phyloP scores from a whole-genome alignment of 2,797 vertebrate genomes.

The Cercopithecus diana region DNA sequence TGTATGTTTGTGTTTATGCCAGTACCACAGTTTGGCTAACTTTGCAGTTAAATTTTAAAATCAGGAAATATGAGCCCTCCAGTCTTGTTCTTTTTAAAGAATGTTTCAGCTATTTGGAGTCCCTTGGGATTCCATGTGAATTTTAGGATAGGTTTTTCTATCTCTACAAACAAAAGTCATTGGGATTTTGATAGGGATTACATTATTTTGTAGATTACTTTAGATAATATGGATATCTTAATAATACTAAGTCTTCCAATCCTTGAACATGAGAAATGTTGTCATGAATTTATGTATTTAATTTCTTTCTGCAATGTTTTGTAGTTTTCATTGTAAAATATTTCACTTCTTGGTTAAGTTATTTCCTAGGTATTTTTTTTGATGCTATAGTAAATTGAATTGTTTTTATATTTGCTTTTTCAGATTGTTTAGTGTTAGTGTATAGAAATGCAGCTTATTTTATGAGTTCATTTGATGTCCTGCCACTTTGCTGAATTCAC shows the following conservation, averaged over 20 bases:
- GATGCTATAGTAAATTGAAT: neutral
- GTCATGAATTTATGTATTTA: no score
- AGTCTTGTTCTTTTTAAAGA: neutral
- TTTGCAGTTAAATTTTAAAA: neutral
- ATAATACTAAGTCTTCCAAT: neutral
- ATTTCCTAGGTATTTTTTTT: neutral
- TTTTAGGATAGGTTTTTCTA: neutral
- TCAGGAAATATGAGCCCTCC: neutral
- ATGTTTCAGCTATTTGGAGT: neutral
- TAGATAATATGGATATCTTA: neutral
- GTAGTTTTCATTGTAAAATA: neutral
- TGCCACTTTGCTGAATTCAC: neutral
- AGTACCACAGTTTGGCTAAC: neutral
- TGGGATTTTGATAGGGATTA: neutral
- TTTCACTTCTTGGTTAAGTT: neutral
- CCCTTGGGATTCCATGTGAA: neutral
- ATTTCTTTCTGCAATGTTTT: neutral
- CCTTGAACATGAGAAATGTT: neutral
- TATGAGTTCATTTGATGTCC: neutral
- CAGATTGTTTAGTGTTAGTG: neutral
- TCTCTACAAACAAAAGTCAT: neutral
- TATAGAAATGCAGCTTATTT: neutral
- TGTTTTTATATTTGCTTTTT: neutral
- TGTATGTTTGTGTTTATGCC: neutral
- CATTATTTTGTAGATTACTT: neutral